Evolutionary conservation across 2,113 vertebrate genomes (phyloP).

Genomic region (Pseudonaja textilis): DNA sequence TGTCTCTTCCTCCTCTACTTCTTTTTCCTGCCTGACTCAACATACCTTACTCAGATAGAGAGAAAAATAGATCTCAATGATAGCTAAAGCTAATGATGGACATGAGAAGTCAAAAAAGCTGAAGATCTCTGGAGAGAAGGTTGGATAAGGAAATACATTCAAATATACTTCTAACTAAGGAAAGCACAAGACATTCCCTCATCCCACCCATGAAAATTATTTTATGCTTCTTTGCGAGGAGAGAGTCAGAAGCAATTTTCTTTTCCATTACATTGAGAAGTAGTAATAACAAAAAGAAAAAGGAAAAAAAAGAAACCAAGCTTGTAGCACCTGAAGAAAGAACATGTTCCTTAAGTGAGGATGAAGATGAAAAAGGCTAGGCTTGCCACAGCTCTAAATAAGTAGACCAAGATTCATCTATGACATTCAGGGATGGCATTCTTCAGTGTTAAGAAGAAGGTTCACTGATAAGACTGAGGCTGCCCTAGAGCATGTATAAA

Average conservation of each 20-base stretch:
- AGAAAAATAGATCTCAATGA: not conserved
- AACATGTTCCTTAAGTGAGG: not conserved
- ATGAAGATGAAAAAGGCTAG: not conserved
- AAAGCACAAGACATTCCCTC: not conserved
- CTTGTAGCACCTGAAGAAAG: not conserved
- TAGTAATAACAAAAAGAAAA: not conserved
- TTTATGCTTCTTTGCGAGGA: not conserved
- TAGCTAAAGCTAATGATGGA: not conserved
- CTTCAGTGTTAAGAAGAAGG: not conserved
- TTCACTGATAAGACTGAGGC: not conserved
- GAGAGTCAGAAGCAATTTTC: not conserved
- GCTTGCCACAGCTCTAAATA: not conserved
- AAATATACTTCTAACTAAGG: not conserved
- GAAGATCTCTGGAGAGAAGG: not conserved
- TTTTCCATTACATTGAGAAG: not conserved
- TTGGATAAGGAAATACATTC: not conserved
- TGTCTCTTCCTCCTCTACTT: not conserved
- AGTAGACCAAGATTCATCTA: not conserved
- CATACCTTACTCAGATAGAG: not conserved
- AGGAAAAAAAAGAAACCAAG: not conserved
- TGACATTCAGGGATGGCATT: not conserved
- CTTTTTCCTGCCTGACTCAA: not conserved
- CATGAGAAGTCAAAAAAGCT: not conserved
- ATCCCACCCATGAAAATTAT: not conserved
- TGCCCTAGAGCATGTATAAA: not conserved